Conservation (phyloP, 2,113 vertebrate species). For the Salvelinus namaycush region DNA sequence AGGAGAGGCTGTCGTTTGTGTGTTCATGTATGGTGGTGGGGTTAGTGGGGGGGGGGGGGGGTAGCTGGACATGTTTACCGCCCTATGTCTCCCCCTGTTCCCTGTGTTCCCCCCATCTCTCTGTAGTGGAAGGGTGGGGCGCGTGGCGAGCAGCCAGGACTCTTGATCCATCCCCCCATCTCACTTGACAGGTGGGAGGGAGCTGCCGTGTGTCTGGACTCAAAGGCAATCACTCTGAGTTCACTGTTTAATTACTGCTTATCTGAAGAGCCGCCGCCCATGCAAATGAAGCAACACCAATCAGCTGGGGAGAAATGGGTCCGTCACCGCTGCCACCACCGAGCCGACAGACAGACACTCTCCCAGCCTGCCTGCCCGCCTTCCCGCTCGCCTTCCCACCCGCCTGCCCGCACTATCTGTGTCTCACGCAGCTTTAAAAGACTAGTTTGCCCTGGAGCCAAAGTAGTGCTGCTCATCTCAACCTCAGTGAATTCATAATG, state of each 20-base stretch:
- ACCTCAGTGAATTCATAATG: slow-evolving; percentile 52
- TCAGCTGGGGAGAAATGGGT: slow-evolving; percentile 57
- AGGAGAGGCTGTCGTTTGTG: slow-evolving; percentile 16
- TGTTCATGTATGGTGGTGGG: too few species aligned
- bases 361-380: not conserved
- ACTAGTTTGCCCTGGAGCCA: slow-evolving; percentile 52
- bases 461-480: slow-evolving; percentile 44
- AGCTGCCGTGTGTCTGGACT: slow-evolving; percentile 81
- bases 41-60: too few species aligned
- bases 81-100: slow-evolving; percentile 10
- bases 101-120: not conserved
- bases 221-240: slow-evolving; percentile 85
- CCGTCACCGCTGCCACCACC: slow-evolving; percentile 34
- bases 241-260: slow-evolving; percentile 97
- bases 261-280: slow-evolving; percentile 84
- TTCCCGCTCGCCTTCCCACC: too few species aligned
- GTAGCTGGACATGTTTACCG: slow-evolving; percentile 9
- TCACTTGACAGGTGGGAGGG: slow-evolving; percentile 78
- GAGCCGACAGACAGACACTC: slow-evolving; percentile 43
- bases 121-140: slow-evolving; percentile 60
- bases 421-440: slow-evolving; percentile 60
- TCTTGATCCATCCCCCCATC: slow-evolving; percentile 82
- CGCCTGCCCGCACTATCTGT: slow-evolving; percentile 40
- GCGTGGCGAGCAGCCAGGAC: slow-evolving; percentile 68
- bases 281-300: slow-evolving; percentile 85